Base-by-base conservation (phyloP, 2,888 invertebrate genomes). In the Mamestra brassicae region DNA sequence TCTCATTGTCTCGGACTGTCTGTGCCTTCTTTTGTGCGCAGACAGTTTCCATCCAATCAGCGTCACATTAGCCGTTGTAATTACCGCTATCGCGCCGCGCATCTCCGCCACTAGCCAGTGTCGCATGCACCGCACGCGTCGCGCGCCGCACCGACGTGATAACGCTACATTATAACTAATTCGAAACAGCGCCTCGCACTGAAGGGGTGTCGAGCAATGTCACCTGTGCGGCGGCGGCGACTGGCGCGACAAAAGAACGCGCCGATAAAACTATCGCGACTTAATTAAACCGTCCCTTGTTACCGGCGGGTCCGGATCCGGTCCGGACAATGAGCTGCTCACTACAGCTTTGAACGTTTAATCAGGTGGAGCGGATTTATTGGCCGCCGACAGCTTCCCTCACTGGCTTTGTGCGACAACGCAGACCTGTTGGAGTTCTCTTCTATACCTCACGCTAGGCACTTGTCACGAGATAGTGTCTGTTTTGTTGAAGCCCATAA, bases 231-330 rank as follows among this genome's bases (percentile, higher is more conserved):
- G 17, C 71, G 26, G 57, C 60, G 68, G 55, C 26, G 57, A 80
- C 67, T 65, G 69, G 72, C 36, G 83, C 81, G 81, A 89, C 88
- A 86, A 87, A 90, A 89, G 88, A 87, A 89, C 81, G 80, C 71
- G 71, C 85, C 83, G 88, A 89, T 90, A 89, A 85, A 90, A 92
- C 91, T 91, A 91, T 90, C 87, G 86, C 83, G 85, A 85, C 62
- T 91, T 93, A 91, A 93, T 93, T 93, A 93, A 92, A 91, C 87
- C 88, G 87, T 85, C 85, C 60, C 88, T 88, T 75, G 87, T 88
- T 85, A 83, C 80, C 81, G 85, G 83, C 78, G 68, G 64, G 83
- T 79, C 79, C 71, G 75, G 76, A 34, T 8, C 62, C n/a, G 71
- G 74, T 78, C 38, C 78, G 74, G 80, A 84, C 85, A 85, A 81